Evolutionary conservation across 2,888 invertebrate species (phyloP).

Genomic region (Archaeoteleia sp.): DNA sequence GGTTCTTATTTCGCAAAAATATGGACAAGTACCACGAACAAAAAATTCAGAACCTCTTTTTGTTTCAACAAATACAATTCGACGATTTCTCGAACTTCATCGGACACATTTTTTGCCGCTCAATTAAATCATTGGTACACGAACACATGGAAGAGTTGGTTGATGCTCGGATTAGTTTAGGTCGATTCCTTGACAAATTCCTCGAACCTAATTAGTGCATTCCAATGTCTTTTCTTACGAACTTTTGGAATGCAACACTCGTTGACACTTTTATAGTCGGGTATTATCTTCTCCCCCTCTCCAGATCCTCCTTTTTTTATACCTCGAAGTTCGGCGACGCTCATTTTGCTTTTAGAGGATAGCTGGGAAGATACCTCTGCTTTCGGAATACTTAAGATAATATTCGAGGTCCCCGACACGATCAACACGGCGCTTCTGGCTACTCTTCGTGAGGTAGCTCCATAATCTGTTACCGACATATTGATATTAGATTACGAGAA

Average conservation of each 20-base stretch:
- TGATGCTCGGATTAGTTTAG: conserved; percentile 42
- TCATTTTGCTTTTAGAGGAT: conserved; percentile 46
- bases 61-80: conserved; percentile 30
- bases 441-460: conserved; percentile 39
- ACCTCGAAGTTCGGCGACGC: conserved; percentile 23
- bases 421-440: conserved; percentile 42
- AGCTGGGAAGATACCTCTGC: conserved; percentile 41
- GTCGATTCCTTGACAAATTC: conserved; percentile 51
- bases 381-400: conserved; percentile 54
- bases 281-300: conserved; percentile 38
- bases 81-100: conserved; percentile 18
- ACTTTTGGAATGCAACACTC: conserved; percentile 51
- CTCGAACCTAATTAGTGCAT: conserved; percentile 52
- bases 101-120: conserved; percentile 26
- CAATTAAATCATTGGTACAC: conserved; percentile 42
- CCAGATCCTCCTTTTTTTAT: conserved; percentile 19
- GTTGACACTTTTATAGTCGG: conserved; percentile 50
- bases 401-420: conserved; percentile 48
- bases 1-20: conserved; percentile 19
- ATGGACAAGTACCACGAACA: conserved; percentile 9
- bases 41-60: conserved; percentile 3
- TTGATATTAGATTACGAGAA: conserved; percentile 59
- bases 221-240: conserved; percentile 51
- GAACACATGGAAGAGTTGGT: conserved; percentile 16
- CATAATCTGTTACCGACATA: conserved; percentile 51